phyloP scores from a whole-genome alignment of 2,797 vertebrate species.

The Alca torda region DNA sequence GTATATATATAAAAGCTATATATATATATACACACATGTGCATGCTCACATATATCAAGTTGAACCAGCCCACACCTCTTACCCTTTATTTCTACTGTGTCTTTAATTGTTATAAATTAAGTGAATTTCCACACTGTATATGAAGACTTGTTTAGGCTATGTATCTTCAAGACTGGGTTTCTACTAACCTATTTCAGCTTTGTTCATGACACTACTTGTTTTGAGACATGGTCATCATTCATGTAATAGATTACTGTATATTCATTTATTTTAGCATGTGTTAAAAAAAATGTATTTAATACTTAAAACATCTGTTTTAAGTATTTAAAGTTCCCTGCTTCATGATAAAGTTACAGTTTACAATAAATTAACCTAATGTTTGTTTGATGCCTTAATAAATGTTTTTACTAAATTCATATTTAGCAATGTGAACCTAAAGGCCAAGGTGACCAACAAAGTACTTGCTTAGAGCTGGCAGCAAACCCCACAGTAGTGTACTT shows the following conservation, averaged over 20 bases:
- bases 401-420: not conserved
- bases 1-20: too few species aligned
- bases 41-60: rapidly evolving
- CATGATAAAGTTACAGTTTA: not conserved
- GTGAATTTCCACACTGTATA: not conserved
- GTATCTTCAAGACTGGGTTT: not conserved
- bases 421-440: not conserved
- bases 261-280: not conserved
- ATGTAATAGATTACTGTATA: not conserved
- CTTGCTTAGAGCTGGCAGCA: not conserved
- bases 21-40: rapidly evolving
- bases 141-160: not conserved
- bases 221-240: not conserved
- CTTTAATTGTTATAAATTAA: not conserved
- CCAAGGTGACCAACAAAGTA: not conserved
- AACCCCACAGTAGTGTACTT: not conserved
- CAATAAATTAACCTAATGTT: not conserved
- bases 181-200: not conserved
- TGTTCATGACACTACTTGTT: not conserved
- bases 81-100: not conserved
- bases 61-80: not conserved
- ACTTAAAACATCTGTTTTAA: not conserved
- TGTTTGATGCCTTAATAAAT: not conserved
- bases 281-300: not conserved
- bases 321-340: not conserved